Percentiles rank a stretch among this genome's conserved stretches.
Conservation (phyloP, 2,113 vertebrate genomes). For the Mus pahari region DNA sequence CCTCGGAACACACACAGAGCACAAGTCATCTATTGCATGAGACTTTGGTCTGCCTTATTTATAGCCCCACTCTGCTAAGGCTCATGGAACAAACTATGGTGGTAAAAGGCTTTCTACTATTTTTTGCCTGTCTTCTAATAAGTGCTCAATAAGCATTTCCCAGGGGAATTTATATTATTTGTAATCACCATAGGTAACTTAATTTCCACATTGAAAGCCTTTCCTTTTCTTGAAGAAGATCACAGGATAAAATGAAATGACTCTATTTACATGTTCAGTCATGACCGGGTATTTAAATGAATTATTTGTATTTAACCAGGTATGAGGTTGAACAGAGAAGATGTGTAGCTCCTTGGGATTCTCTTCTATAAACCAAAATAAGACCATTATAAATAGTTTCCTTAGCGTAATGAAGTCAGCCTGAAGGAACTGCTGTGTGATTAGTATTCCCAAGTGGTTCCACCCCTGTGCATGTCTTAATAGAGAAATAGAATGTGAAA, state of each 20-base stretch:
- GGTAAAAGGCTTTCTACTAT: not conserved
- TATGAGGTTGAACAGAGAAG: constrained; percentile 8
- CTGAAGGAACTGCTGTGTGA: not conserved
- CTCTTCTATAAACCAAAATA: constrained; percentile 48
- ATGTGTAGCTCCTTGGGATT: constrained; percentile 1
- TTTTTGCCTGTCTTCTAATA: not conserved
- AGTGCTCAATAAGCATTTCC: constrained; percentile 19
- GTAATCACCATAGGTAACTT: not conserved
- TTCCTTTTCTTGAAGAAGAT: constrained; percentile 19
- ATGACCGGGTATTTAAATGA: constrained; percentile 51
- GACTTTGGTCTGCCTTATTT: not conserved
- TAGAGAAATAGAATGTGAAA: constrained; percentile 3
- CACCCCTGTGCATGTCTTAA: not conserved
- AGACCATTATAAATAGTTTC: constrained; percentile 46
- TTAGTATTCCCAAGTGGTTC: not conserved
- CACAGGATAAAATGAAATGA: constrained; percentile 38
- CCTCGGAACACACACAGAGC: not conserved
- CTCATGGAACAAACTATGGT: not conserved
- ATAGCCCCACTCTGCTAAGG: not conserved
- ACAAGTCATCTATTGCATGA: not conserved
- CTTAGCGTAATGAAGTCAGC: not conserved
- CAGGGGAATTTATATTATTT: constrained; percentile 23
- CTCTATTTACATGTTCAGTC: constrained; percentile 35
- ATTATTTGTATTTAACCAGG: constrained; percentile 46
- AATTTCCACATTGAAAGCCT: constrained; percentile 45